Conservation (phyloP, 2,888 invertebrate species). For the Trissonchulus latispiculum region DNA sequence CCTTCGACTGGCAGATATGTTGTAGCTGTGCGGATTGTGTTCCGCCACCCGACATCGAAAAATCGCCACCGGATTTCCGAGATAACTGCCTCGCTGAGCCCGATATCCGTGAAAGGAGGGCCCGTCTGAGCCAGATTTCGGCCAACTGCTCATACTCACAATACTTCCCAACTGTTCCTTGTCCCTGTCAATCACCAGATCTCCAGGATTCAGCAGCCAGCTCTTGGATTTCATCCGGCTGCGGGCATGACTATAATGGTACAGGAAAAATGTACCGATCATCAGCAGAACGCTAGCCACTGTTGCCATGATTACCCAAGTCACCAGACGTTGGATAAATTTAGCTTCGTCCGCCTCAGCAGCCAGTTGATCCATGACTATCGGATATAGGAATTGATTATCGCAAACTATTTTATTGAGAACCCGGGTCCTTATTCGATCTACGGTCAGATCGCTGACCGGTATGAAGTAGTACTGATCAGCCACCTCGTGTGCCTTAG, state of each 20-base stretch:
- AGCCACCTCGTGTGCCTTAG: neutral
- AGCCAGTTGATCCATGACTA: no score
- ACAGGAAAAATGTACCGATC: neutral
- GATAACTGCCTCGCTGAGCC: neutral
- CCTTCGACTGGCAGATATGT: neutral
- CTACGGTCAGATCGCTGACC: neutral
- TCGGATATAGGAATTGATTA: neutral
- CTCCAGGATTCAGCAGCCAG: neutral
- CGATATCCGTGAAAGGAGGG: neutral
- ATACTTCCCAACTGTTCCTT: neutral
- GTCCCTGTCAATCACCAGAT: neutral
- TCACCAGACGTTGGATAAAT: neutral
- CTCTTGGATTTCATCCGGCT: neutral
- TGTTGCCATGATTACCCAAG: neutral
- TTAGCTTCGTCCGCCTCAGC: neutral
- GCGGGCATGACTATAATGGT: neutral
- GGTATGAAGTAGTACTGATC: neutral
- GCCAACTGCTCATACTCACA: neutral
- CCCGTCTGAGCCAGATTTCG: neutral
- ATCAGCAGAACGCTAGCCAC: neutral
- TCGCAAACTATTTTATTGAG: neutral
- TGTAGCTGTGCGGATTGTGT: neutral
- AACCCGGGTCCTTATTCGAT: neutral
- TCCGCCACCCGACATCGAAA: neutral
- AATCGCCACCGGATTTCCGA: neutral